Conservation (phyloP, 2,113 vertebrate species). For the Eonycteris spelaea region DNA sequence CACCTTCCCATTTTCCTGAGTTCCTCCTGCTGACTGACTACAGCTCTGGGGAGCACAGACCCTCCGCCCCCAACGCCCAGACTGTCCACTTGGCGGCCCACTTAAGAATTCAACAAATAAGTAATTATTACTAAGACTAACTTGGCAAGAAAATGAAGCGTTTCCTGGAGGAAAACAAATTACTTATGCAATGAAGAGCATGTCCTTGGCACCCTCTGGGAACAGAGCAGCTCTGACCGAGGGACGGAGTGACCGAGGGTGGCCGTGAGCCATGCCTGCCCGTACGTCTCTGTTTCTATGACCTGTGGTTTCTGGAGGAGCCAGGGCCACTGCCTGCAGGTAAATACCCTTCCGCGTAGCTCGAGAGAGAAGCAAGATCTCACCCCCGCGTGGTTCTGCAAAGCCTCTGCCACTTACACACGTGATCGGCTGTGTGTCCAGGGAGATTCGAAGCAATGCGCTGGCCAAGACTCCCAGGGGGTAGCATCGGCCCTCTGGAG, state of each 20-base stretch:
- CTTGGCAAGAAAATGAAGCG: neutral
- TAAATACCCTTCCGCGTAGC: neutral
- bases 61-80: neutral
- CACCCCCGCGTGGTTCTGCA: neutral
- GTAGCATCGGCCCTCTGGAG: neutral
- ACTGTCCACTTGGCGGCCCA: neutral
- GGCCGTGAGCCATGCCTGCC: accelerated
- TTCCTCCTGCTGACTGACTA: neutral
- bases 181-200: neutral
- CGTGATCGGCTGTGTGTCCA: accelerated
- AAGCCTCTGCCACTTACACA: neutral
- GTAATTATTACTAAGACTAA: neutral
- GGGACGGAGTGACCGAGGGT: neutral
- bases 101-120: neutral
- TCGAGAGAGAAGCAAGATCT: accelerated
- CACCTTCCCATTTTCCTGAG: neutral
- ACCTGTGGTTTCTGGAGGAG: neutral
- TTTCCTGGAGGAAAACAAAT: neutral
- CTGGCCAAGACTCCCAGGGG: neutral
- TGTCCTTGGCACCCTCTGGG: neutral
- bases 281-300: neutral
- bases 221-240: neutral
- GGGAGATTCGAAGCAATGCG: neutral
- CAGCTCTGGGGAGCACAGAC: neutral
- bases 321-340: neutral